Base-by-base conservation (phyloP, 2,888 invertebrate genomes). In the Abscondita cerata region DNA sequence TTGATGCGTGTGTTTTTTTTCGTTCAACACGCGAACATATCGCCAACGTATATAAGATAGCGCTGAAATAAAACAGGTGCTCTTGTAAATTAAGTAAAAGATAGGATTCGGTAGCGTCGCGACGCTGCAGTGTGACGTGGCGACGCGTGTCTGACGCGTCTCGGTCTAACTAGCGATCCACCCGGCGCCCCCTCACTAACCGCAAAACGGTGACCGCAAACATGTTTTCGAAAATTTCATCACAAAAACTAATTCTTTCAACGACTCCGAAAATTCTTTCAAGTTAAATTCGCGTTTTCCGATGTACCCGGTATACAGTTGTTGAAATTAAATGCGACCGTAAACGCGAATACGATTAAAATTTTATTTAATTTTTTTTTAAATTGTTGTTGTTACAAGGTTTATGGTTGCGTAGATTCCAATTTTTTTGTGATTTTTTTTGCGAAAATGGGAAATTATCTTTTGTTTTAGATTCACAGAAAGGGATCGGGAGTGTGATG, bases 121-220 rank as follows among this genome's bases (percentile, higher is more conserved):
- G 71, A 67, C 71, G 72, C 70, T 70, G 75, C 75, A 73, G 75
- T 73, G 73, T 73, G 74, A 73, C 75, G 75, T 74, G 76, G 77
- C 76, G 79, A 78, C 79, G 79, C 80, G 80, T 80, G 80, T 80
- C 80, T 80, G 80, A 79, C 79, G 79, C 80, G 79, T 78, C 80
- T 78, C 77, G 78, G 79, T 78, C 78, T 78, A 79, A 79, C 80
- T 77, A 79, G 78, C 78, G 74, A 71, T 72, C 74, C 70, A 70
- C 74, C 70, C 72, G 70, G 62, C 63, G 59, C 67, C 73, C n/a
- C 72, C 71, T 67, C 73, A 68, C 66, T 71, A 70, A 73, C 74
- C 73, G 73, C 75, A 75, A 52, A 60, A 60, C 74, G 65, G 77
- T 55, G 76, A 60, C 61, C 52, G 68, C 71, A 70, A 79, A 78